Evolutionary conservation across 2,888 invertebrate genomes (phyloP).

Genomic region (Agonopterix heracliana): DNA sequence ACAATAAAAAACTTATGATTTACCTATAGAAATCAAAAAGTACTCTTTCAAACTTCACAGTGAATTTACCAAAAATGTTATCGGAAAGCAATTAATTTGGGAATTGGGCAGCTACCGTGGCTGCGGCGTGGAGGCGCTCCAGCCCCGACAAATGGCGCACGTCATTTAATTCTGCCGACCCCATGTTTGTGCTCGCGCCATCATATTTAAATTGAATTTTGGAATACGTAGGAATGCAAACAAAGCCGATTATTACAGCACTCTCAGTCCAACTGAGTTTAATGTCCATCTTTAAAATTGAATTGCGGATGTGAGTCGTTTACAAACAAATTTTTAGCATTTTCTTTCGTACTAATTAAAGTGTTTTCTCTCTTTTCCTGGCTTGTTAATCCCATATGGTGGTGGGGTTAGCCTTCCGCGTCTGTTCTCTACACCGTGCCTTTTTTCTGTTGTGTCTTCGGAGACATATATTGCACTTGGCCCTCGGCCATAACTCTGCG

Average conservation of each 20-base stretch:
- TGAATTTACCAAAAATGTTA: slow-evolving; percentile 46
- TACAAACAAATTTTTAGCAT: no score
- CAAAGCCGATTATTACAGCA: slow-evolving; percentile 49
- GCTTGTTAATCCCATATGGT: no score
- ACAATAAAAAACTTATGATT: no score
- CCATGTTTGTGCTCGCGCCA: slow-evolving; percentile 65
- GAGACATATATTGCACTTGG: no score
- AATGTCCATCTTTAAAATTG: slow-evolving; percentile 46
- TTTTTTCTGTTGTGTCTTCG: no score
- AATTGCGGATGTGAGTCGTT: slow-evolving; percentile 12
- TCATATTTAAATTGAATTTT: slow-evolving; percentile 74
- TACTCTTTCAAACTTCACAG: slow-evolving; percentile 7
- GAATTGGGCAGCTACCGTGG: slow-evolving; percentile 40
- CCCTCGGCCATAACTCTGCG: no score
- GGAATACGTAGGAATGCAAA: slow-evolving; percentile 53
- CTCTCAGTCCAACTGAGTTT: slow-evolving; percentile 28
- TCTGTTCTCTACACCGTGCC: no score
- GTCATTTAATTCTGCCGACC: slow-evolving; percentile 71
- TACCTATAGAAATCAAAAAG: no score
- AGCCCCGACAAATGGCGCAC: slow-evolving; percentile 57
- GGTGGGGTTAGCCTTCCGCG: no score
- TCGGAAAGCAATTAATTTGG: slow-evolving; percentile 69
- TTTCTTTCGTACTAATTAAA: no score
- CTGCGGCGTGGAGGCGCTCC: slow-evolving; percentile 22
- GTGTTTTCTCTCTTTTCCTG: no score